Evolutionary conservation across 2,113 vertebrate species (phyloP), one percentile per base, ranked within the genome.

Genomic region (Jacana jacana): DNA sequence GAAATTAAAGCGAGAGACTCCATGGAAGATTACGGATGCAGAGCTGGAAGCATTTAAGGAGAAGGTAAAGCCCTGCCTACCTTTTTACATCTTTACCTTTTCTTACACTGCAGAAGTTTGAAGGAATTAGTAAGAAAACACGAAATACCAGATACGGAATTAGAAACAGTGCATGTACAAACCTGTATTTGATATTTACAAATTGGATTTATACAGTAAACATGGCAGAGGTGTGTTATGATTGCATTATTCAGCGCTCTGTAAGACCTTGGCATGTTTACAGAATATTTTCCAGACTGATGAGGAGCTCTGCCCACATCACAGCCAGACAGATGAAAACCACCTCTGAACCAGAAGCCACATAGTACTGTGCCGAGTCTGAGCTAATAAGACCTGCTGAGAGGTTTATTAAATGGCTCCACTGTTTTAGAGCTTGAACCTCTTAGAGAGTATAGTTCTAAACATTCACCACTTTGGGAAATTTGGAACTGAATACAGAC

Each of bases 11-110:
- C 98, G 97, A 97, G 98, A 99, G 69, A 91, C 98, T 71, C 99
- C 99, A 2, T 99, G 99, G 99, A 99, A 99, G 98, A 99, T 99
- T 97, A 99, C 98, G 39, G 99, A 99, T 77, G 96, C 98, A 86
- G 99, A 99, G 92, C 97, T 99, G 86, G 98, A 98, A 97, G 96
- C 92, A 57, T 99, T 98, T 93, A 99, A 99, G 92, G 99, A 99
- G 94, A 99, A 99, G 99, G 99, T 99, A 98, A 97, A 92, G 85
- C 42, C 42, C 76, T 52, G 4, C 70, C 91, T 87, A 65, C 48
- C 60, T 85, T 94, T 79, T 71, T 48, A 91, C 80, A 75, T 40
- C 24, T 22, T 37, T 9, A 39, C 51, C 14, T 91, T 79, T 95
- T 90, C 86, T 97, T 88, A 91, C 77, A 66, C 91, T 73, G 40